Base-by-base conservation (phyloP, 2,113 vertebrate species). In the Equus quagga region DNA sequence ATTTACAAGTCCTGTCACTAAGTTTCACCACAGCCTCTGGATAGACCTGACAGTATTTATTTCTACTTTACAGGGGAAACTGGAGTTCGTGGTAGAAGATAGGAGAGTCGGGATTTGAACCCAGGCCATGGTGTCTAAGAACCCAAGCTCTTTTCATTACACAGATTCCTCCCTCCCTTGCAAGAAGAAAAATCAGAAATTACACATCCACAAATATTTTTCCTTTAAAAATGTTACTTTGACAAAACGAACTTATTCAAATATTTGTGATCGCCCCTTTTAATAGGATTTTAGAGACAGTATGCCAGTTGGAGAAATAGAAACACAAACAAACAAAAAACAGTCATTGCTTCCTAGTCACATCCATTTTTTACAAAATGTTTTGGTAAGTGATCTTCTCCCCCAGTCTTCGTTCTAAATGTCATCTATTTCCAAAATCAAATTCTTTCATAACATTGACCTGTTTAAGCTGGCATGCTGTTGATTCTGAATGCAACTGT, bases 351-450 rank as follows among this genome's bases (percentile, higher is more conserved):
- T 49, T 78, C 13, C n/a, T 21, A 58, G 21, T 64, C 23, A 84
- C 8, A 60, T 85, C 80, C 23, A 84, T 58, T 65, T 88, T 91
- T 84, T 84, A 62, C 5, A 46, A 80, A 85, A 75, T 49, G 54
- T 14, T 89, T 89, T 58, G n/a, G 15, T 86, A 44, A 76, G 36
- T 56, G 14, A 70, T 82, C 41, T n/a, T 85, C 62, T 89, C 6
- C 49, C 75, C 26, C 7, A 58, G 12, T 28, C 14, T 87, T 62
- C 64, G 3, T 90, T 76, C 24, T 69, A 93, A 96, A 90, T 82
- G n/a, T 70, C 58, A 87, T 90, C 23, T 86, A 28, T 81, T 90
- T 82, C 58, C 67, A 41, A 75, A 62, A 95, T 93, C 67, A 81
- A 54, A 76, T 54, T 41, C 17, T 33, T 81, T 75, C 21, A 67